phyloP scores from a whole-genome alignment of 2,113 vertebrate species.

The Pristiophorus japonicus region DNA sequence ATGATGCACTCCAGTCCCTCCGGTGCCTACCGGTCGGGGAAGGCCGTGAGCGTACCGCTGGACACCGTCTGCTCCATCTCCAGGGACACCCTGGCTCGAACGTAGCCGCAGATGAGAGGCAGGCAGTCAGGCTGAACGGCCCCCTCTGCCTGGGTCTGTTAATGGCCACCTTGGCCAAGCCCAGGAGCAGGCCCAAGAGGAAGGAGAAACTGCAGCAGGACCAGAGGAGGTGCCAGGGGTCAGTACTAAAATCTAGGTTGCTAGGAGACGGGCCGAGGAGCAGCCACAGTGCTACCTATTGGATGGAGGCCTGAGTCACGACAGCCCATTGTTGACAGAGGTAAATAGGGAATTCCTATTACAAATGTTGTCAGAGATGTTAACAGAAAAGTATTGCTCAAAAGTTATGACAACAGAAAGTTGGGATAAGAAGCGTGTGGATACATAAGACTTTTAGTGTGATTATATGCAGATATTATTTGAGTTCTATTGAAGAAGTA shows the following conservation, averaged over 20 bases:
- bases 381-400: neutral
- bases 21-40: no score
- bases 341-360: neutral
- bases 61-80: no score
- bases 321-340: neutral
- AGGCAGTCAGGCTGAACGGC: no score
- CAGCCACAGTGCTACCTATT: neutral
- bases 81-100: no score
- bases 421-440: neutral
- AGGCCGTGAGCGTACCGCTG: no score
- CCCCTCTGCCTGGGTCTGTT: no score
- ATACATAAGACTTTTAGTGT: neutral
- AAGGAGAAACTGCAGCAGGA: neutral
- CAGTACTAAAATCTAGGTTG: neutral
- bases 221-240: neutral
- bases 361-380: neutral
- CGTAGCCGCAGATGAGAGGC: no score
- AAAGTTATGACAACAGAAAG: neutral
- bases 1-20: no score
- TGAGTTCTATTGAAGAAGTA: neutral
- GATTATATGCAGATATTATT: neutral
- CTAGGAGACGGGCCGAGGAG: neutral
- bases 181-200: no score
- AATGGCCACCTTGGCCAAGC: no score
- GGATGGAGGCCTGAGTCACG: neutral